Conservation (phyloP, 2,888 invertebrate genomes). For the Nemurella pictetii region DNA sequence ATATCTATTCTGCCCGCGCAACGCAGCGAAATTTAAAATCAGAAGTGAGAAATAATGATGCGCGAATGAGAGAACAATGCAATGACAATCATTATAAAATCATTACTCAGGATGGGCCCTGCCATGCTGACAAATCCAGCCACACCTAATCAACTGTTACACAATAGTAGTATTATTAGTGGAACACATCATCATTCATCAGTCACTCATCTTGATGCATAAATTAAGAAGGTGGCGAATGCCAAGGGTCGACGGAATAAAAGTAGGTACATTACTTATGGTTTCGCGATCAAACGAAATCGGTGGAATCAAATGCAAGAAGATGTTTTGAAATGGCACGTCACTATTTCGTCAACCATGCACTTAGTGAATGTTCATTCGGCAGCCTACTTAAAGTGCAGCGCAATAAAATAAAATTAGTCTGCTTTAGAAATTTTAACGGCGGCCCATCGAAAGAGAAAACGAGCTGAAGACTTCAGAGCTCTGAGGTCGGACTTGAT, state of each 20-base stretch:
- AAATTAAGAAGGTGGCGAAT: not conserved
- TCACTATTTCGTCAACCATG: not conserved
- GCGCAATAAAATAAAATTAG: not conserved
- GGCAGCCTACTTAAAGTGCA: not conserved
- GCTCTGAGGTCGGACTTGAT: no score
- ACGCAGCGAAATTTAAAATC: not conserved
- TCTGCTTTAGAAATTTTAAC: not conserved
- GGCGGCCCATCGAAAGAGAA: not conserved
- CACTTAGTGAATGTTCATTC: not conserved
- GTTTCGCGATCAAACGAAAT: not conserved
- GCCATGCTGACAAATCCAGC: slow-evolving; percentile 3
- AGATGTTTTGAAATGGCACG: not conserved
- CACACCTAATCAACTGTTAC: slow-evolving; percentile 15
- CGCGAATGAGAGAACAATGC: not conserved
- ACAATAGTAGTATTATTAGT: slow-evolving; percentile 7
- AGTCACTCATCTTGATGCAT: slow-evolving; percentile 7
- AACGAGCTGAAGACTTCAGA: no score
- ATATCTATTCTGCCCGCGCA: no score
- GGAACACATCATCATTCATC: slow-evolving; percentile 3
- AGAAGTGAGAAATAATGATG: not conserved
- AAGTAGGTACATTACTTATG: no score
- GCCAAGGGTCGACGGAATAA: no score
- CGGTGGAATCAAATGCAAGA: not conserved
- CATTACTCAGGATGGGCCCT: not conserved
- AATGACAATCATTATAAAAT: not conserved